Evolutionary conservation across 2,888 invertebrate genomes (phyloP).

Genomic region (Gastracanthus pulcherrimus): DNA sequence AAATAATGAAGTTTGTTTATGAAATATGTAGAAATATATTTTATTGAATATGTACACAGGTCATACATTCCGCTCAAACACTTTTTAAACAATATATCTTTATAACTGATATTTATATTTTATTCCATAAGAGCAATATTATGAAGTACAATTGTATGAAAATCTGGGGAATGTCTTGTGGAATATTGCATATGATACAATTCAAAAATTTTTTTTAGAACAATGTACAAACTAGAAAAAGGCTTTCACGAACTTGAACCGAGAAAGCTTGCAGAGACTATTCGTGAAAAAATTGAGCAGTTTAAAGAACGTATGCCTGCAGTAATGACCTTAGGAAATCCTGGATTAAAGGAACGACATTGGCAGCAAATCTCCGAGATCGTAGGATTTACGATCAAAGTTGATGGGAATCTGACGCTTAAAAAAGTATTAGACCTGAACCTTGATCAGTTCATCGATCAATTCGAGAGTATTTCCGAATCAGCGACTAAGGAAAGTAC

Average conservation of each 20-base stretch:
- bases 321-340: constrained; percentile 94
- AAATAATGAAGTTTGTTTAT: too few species aligned
- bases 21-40: too few species aligned
- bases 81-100: too few species aligned
- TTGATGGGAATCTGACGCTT: constrained; percentile 89
- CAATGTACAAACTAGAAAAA: constrained; percentile 94
- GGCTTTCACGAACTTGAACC: constrained; percentile 89
- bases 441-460: constrained; percentile 89
- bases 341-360: constrained; percentile 93
- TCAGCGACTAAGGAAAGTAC: constrained; percentile 97
- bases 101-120: too few species aligned
- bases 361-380: constrained; percentile 97
- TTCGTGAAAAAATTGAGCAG: constrained; percentile 88
- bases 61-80: too few species aligned
- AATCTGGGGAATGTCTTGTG: too few species aligned
- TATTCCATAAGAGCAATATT: too few species aligned
- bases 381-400: constrained; percentile 91
- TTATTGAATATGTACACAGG: too few species aligned
- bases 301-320: constrained; percentile 93
- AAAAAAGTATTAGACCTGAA: constrained; percentile 92
- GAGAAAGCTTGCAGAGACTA: constrained; percentile 83
- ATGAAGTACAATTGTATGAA: too few species aligned
- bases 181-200: too few species aligned
- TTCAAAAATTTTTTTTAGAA: constrained; percentile 79
- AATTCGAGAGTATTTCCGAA: constrained; percentile 94